Conservation (phyloP, 2,797 vertebrate genomes). For the Labeo calbasu region DNA sequence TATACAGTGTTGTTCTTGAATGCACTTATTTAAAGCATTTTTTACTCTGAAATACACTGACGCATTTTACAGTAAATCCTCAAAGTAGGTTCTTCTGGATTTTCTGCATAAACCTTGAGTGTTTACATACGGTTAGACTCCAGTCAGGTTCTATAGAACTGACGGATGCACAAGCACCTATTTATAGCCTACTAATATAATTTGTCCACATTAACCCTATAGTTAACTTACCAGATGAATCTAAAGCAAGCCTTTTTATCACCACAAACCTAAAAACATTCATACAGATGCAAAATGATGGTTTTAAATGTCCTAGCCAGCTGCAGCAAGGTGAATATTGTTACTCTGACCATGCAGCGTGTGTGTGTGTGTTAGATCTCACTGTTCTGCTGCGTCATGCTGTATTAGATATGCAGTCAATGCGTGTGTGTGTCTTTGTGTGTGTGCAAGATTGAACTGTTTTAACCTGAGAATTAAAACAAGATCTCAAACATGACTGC, state of each 20-base stretch:
- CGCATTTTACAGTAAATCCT: background rate
- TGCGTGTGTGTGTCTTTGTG: background rate
- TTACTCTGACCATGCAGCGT: background rate
- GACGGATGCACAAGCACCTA: background rate
- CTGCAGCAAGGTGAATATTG: background rate
- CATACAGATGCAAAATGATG: background rate
- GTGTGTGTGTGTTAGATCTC: background rate
- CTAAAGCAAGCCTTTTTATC: background rate
- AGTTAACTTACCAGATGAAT: background rate
- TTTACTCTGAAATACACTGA: background rate
- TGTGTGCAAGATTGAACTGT: background rate
- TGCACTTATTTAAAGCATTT: background rate
- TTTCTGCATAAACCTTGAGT: too few relatives aligned
- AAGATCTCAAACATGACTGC: constrained; percentile 62
- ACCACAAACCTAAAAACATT: background rate
- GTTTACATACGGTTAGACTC: background rate
- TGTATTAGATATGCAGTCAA: background rate
- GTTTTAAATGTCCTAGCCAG: background rate
- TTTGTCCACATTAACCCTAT: background rate
- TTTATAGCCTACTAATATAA: background rate
- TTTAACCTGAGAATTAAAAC: constrained; percentile 67
- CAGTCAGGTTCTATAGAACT: background rate
- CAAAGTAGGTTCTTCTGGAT: too few relatives aligned
- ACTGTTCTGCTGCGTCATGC: constrained; percentile 19
- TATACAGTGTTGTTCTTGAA: background rate